Conservation (phyloP, 2,113 vertebrate genomes). For the Suricata suricatta region DNA sequence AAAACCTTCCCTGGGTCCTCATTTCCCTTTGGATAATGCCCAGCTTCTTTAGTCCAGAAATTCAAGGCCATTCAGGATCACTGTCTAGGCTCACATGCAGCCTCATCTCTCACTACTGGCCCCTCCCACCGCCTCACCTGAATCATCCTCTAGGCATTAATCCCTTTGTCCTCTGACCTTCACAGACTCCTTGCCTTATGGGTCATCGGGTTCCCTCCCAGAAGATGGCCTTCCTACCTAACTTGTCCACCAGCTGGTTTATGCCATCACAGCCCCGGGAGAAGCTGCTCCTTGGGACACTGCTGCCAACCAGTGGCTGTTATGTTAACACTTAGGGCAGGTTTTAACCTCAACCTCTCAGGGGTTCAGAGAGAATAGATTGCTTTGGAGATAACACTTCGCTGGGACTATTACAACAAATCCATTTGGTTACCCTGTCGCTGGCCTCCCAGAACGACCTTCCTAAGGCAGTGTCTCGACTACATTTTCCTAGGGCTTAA, state of each 20-base stretch:
- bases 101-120: background rate
- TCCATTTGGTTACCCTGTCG: background rate
- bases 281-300: background rate
- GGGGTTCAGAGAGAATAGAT: background rate
- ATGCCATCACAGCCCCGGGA: background rate
- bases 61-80: background rate
- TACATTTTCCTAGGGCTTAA: background rate
- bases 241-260: background rate
- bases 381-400: background rate
- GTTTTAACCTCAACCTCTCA: background rate
- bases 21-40: background rate
- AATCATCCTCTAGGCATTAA: background rate
- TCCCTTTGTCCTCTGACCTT: background rate
- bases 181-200: background rate
- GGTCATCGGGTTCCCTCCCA: background rate
- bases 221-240: background rate
- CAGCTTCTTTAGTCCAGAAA: slow-evolving; percentile 24
- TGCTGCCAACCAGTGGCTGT: slow-evolving; percentile 65
- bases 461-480: background rate
- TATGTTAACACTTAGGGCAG: background rate
- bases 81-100: background rate
- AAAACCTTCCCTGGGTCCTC: background rate
- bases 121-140: background rate
- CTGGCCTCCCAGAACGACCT: background rate
- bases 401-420: background rate